These are phyloP conservation scores for Gasterosteus aculeatus DNA, from an alignment of 2,113 vertebrate genomes.

Conservation along the genomic window DNA sequence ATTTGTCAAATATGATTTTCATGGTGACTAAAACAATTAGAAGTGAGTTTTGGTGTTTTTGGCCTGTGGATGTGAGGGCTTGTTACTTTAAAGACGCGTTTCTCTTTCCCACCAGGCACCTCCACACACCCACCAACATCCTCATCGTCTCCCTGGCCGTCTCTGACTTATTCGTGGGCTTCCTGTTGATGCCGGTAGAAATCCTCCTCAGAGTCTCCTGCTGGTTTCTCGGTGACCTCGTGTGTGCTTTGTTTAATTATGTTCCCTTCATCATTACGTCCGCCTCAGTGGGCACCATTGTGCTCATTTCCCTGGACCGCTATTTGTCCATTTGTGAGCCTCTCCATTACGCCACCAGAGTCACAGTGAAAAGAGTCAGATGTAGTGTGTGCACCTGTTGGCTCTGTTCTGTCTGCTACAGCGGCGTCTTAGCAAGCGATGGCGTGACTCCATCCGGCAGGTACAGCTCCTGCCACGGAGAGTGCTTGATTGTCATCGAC, in stretches of 20 bases:
- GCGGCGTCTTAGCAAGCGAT: rapidly evolving
- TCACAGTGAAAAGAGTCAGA: slow-evolving; percentile 32
- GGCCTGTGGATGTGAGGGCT: background rate
- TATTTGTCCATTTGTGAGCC: slow-evolving; percentile 63
- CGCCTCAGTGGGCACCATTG: slow-evolving; percentile 50
- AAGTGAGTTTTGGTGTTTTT: background rate
- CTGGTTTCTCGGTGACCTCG: slow-evolving; percentile 58
- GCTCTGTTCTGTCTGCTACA: slow-evolving; percentile 19
- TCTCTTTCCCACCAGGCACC: slow-evolving; percentile 58
- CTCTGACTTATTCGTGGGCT: slow-evolving; percentile 65
- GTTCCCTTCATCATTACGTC: background rate
- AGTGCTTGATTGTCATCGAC: background rate
- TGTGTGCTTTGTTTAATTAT: slow-evolving; percentile 27
- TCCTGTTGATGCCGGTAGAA: slow-evolving; percentile 82
- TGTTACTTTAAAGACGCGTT: background rate
- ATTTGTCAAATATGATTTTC: background rate
- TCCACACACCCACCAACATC: slow-evolving; percentile 73
- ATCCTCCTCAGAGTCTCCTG: slow-evolving; percentile 22
- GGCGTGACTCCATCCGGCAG: rapidly evolving
- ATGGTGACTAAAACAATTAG: too few species aligned
- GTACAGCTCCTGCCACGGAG: background rate
- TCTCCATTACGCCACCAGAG: slow-evolving; percentile 47
- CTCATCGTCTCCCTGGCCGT: slow-evolving; percentile 71
- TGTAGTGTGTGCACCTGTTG: slow-evolving; percentile 36
- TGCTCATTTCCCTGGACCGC: slow-evolving; percentile 62